Conservation (phyloP, 2,888 invertebrate species). For the Eupsilia transversa region DNA sequence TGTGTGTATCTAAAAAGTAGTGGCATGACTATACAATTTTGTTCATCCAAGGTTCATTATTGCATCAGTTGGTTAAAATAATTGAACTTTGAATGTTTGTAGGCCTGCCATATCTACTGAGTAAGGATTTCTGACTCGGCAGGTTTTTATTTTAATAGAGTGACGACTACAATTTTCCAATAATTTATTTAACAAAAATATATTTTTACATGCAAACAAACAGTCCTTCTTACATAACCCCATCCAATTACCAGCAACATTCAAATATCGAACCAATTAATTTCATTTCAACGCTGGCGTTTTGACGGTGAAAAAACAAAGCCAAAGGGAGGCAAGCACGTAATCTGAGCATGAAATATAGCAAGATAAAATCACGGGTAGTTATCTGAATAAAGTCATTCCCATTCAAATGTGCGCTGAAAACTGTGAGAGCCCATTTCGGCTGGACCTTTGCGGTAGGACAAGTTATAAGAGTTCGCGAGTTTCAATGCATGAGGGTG, state of each 20-base stretch:
- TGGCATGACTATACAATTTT: too few relatives aligned
- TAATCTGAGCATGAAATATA: constrained; percentile 83
- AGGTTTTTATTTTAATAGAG: too few relatives aligned
- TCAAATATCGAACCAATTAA: constrained; percentile 64
- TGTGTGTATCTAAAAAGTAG: too few relatives aligned
- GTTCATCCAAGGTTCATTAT: too few relatives aligned
- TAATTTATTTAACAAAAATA: background rate
- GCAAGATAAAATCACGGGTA: constrained; percentile 80
- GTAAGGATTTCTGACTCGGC: too few relatives aligned
- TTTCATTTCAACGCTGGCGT: constrained; percentile 52
- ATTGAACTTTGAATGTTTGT: too few relatives aligned
- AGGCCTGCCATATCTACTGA: too few relatives aligned
- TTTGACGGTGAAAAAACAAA: constrained; percentile 64
- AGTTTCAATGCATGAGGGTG: background rate
- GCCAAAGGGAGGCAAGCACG: constrained; percentile 62
- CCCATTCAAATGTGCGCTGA: constrained; percentile 85
- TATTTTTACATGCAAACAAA: constrained; percentile 13
- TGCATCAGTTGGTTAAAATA: too few relatives aligned
- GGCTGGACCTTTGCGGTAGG: constrained; percentile 77
- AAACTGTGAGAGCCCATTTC: constrained; percentile 82
- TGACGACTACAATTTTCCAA: too few relatives aligned
- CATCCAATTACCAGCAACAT: constrained; percentile 56
- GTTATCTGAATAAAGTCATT: constrained; percentile 88
- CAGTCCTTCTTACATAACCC: constrained; percentile 33
- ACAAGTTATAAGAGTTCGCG: constrained; percentile 51